Evolutionary conservation across 53 echinoderm and acorn worm genomes (phyloP).

Genomic region (Henricia sp.): DNA sequence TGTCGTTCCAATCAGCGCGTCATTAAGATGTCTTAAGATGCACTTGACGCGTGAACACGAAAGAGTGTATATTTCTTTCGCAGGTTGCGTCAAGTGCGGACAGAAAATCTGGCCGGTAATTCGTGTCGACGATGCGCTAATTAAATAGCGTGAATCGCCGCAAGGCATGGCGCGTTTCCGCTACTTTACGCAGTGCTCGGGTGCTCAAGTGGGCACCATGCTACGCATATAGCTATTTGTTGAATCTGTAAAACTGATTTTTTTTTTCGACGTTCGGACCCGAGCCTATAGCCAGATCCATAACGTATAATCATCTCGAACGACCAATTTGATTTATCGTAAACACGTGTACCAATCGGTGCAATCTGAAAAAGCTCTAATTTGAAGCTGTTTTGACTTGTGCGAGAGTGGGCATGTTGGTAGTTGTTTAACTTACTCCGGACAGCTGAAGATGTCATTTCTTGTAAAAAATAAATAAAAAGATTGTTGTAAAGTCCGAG

Average conservation of each 20-base stretch:
- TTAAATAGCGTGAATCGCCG: slow-evolving; percentile 48
- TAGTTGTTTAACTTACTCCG: no score
- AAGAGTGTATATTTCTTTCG: background rate
- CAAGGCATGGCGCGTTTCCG: slow-evolving; percentile 38
- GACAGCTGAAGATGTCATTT: no score
- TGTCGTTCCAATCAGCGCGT: background rate
- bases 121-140: slow-evolving; percentile 54
- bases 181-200: slow-evolving; percentile 38
- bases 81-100: slow-evolving; percentile 15
- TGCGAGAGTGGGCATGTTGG: background rate
- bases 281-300: no score
- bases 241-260: background rate
- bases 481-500: no score
- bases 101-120: slow-evolving; percentile 10
- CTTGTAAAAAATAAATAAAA: no score
- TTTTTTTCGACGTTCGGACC: background rate
- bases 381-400: no score
- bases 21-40: background rate
- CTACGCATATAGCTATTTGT: background rate
- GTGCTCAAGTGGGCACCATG: background rate
- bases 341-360: background rate
- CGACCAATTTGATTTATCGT: background rate
- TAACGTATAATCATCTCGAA: background rate
- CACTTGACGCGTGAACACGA: background rate
- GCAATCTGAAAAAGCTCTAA: background rate